phyloP scores from a whole-genome alignment of 1,140 invertebrate genomes.

The Episyrphus balteatus region DNA sequence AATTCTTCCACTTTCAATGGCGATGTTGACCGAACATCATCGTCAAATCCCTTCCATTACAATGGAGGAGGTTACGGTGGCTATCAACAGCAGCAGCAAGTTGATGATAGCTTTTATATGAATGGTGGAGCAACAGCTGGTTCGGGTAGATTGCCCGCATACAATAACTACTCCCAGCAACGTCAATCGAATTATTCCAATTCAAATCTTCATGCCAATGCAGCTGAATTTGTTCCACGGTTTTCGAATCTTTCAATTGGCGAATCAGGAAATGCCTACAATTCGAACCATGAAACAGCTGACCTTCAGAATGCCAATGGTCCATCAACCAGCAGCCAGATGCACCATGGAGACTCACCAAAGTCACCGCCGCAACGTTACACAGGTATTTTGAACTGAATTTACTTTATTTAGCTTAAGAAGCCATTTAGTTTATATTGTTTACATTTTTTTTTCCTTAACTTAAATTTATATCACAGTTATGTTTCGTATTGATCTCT shows the following conservation, averaged over 20 bases:
- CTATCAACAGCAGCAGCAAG: too few species aligned
- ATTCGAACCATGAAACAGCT: neutral
- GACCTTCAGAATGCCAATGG: neutral
- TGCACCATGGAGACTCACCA: neutral
- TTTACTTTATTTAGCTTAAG: too few species aligned
- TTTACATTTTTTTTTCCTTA: too few species aligned
- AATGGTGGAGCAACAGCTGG: neutral
- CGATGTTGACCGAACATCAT: neutral
- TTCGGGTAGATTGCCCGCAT: too few species aligned
- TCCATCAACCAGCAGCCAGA: neutral
- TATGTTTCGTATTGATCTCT: too few species aligned
- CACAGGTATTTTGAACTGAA: too few species aligned
- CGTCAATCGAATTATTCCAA: too few species aligned
- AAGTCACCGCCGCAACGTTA: neutral
- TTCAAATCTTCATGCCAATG: slow-evolving; percentile 29
- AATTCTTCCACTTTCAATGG: slow-evolving; percentile 1
- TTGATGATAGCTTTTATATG: neutral
- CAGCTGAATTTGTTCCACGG: slow-evolving; percentile 31
- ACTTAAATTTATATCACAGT: too few species aligned
- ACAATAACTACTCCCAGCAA: too few species aligned
- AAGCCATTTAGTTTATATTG: too few species aligned
- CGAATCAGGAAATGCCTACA: neutral
- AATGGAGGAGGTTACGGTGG: slow-evolving; percentile 15
- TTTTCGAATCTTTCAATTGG: slow-evolving; percentile 12
- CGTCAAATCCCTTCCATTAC: slow-evolving; percentile 3